A percentile compares a stretch with the other conserved stretches of the same genome.
phyloP scores from a whole-genome alignment of 2,888 invertebrate genomes.

The Campaea margaritaria region DNA sequence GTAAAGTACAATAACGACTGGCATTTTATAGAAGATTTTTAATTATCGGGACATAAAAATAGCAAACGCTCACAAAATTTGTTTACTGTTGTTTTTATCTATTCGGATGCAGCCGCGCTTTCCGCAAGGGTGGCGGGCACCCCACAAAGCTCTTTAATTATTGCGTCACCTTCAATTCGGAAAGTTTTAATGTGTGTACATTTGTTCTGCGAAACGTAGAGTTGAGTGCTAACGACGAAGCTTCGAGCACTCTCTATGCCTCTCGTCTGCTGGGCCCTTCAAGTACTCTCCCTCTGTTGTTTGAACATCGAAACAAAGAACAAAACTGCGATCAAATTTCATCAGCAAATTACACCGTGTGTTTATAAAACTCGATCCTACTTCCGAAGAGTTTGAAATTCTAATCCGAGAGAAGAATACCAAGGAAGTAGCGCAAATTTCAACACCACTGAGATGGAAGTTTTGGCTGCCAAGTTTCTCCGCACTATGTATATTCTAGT shows the following conservation, averaged over 20 bases:
- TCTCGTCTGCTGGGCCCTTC: conserved; percentile 67
- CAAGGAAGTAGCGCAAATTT: conserved; percentile 52
- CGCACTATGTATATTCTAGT: conserved; percentile 67
- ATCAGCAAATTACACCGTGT: conserved; percentile 45
- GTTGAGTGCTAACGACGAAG: conserved; percentile 70
- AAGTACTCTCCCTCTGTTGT: conserved; percentile 73
- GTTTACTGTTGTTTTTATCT: conserved; percentile 47
- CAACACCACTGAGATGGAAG: conserved; percentile 57
- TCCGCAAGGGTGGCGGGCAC: conserved; percentile 52
- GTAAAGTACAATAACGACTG: conserved; percentile 48
- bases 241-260: conserved; percentile 69
- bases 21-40: conserved; percentile 14
- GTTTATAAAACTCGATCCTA: conserved; percentile 33
- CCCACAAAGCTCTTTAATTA: conserved; percentile 66
- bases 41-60: conserved; percentile 19
- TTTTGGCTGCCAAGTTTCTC: conserved; percentile 71
- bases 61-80: conserved; percentile 19
- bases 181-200: conserved; percentile 82
- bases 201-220: conserved; percentile 65
- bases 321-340: conserved; percentile 67
- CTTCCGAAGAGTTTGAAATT: conserved; percentile 35
- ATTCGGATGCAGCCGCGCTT: conserved; percentile 49
- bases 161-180: conserved; percentile 72
- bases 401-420: conserved; percentile 30
- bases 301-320: conserved; percentile 75